phyloP scores from a whole-genome alignment of 2,888 invertebrate species.

The Allophyes oxyacanthae region DNA sequence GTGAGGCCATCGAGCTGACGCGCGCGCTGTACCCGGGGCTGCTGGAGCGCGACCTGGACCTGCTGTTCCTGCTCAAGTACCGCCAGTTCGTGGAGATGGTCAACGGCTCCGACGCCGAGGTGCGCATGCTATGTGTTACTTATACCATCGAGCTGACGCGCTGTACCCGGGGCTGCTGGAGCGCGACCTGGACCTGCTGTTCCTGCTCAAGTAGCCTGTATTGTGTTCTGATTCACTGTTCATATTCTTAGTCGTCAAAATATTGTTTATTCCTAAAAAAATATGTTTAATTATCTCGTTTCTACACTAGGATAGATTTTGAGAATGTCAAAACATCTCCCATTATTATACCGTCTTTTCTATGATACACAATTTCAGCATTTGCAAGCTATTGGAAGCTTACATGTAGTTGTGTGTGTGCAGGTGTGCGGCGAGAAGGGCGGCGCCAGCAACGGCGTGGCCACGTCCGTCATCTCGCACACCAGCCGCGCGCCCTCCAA shows the following conservation, averaged over 20 bases:
- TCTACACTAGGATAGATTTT: too few species aligned
- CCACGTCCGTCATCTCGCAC: constrained; percentile 95
- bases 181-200: constrained; percentile 96
- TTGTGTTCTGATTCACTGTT: too few species aligned
- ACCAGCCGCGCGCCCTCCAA: constrained; percentile 81
- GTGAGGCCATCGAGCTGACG: constrained; percentile 97
- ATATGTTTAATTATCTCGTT: too few species aligned
- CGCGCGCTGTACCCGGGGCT: constrained; percentile 97
- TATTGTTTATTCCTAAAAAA: too few species aligned
- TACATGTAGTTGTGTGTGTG: constrained; percentile 2
- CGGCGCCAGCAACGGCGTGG: constrained; percentile 77
- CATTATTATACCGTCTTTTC: too few species aligned
- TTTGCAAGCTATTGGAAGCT: too few species aligned
- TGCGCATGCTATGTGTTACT: constrained; percentile 20
- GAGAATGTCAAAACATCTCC: too few species aligned
- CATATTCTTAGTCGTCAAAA: too few species aligned
- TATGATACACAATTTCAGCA: too few species aligned
- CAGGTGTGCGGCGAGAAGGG: constrained; percentile 63
- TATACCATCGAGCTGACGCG: constrained; percentile 97
- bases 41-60: constrained; percentile 96
- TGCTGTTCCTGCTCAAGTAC: constrained; percentile 98
- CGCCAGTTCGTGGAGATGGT: constrained; percentile 99
- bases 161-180: constrained; percentile 98
- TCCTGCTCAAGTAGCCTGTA: constrained; percentile 99
- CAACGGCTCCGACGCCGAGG: constrained; percentile 95